phyloP scores from a whole-genome alignment of 2,888 invertebrate genomes.

The Oasisia sp. region DNA sequence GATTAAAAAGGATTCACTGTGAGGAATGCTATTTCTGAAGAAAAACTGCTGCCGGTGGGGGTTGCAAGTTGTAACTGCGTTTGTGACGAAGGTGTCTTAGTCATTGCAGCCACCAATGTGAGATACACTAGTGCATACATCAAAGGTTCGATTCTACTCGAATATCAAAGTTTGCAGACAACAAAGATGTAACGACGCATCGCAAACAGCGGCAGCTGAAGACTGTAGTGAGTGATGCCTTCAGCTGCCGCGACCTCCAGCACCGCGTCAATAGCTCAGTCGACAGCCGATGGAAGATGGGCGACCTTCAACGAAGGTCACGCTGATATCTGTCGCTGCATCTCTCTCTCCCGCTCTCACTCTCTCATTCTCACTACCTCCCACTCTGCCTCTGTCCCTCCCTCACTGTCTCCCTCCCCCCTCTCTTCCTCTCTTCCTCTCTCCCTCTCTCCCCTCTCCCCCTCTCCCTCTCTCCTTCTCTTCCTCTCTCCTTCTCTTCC shows the following conservation, averaged over 20 bases:
- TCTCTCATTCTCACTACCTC: not conserved
- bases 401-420: not conserved
- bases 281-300: not conserved
- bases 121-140: not conserved
- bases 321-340: not conserved
- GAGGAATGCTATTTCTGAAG: not conserved
- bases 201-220: not conserved
- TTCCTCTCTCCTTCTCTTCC: not conserved
- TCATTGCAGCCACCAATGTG: not conserved
- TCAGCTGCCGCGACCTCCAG: not conserved
- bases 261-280: not conserved
- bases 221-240: not conserved
- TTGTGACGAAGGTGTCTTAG: not conserved
- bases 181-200: conserved; percentile 6
- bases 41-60: not conserved
- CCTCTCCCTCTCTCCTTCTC: not conserved
- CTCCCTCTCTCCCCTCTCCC: not conserved
- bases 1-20: not conserved
- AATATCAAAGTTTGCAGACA: conserved; percentile 6
- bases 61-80: not conserved
- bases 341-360: not conserved
- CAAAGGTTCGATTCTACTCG: not conserved
- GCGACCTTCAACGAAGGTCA: not conserved
- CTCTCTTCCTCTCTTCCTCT: not conserved
- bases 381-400: not conserved